Percentiles rank a stretch among this genome's conserved stretches.
These are phyloP conservation scores for Maylandia zebra DNA, from an alignment of 2,113 vertebrate species.

Conservation along the genomic window DNA sequence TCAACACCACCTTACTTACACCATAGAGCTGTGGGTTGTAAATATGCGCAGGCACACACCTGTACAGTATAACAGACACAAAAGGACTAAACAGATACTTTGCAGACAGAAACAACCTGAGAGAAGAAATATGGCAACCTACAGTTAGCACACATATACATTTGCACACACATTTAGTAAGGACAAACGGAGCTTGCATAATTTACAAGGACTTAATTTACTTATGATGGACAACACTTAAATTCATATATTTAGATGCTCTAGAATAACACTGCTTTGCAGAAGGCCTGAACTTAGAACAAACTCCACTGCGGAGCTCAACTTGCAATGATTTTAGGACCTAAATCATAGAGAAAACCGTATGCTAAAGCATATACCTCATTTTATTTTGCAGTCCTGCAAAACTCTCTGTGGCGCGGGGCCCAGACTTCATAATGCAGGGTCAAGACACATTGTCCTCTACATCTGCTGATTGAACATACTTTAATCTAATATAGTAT, in stretches of 20 bases:
- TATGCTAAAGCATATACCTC: not conserved
- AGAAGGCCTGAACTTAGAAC: not conserved
- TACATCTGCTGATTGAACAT: conserved; percentile 45
- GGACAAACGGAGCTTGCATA: not conserved
- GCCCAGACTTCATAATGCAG: conserved; percentile 35
- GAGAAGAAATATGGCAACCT: not conserved
- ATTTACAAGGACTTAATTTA: not conserved
- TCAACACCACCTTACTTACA: conserved; percentile 46
- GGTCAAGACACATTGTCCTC: conserved; percentile 35
- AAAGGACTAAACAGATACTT: not conserved
- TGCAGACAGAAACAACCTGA: not conserved
- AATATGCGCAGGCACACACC: conserved; percentile 15
- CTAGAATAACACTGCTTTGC: not conserved
- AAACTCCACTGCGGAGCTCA: not conserved
- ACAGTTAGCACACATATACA: not conserved
- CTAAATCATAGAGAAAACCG: not conserved
- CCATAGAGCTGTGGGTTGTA: conserved; percentile 7
- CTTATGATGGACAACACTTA: not conserved
- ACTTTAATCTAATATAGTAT: conserved; percentile 48
- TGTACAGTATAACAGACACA: not conserved
- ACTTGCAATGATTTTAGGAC: not conserved
- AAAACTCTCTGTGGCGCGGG: not conserved
- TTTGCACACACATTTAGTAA: not conserved
- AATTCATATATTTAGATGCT: not conserved
- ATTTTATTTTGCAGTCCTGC: not conserved